A percentile compares a stretch with the other conserved stretches of the same genome.
Conservation (phyloP, 2,888 invertebrate genomes). For the Galerucella nymphaeae region DNA sequence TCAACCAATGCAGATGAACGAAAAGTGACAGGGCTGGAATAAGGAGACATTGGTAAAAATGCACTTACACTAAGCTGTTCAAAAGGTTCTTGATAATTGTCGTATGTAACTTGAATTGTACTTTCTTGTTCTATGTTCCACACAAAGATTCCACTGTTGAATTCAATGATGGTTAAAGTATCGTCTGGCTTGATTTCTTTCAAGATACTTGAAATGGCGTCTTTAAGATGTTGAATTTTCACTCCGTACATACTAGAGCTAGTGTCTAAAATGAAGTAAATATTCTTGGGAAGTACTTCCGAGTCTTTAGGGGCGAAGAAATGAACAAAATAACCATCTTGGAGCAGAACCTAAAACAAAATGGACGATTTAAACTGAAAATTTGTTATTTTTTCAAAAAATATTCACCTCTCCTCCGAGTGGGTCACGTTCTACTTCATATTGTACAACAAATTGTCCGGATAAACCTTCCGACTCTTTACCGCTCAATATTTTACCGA, state of each 20-base stretch:
- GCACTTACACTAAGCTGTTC: slow-evolving; percentile 22
- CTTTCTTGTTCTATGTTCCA: slow-evolving; percentile 67
- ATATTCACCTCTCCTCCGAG: slow-evolving; percentile 38
- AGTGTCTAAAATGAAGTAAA: slow-evolving; percentile 67
- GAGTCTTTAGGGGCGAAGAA: slow-evolving; percentile 65
- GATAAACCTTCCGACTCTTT: slow-evolving; percentile 36
- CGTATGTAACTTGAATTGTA: slow-evolving; percentile 51
- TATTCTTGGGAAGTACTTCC: slow-evolving; percentile 62
- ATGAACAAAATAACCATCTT: slow-evolving; percentile 66
- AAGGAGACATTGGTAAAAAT: neutral
- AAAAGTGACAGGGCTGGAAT: no score
- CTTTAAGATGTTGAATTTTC: slow-evolving; percentile 64
- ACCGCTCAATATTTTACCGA: slow-evolving; percentile 26
- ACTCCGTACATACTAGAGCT: slow-evolving; percentile 67
- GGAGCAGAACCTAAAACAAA: slow-evolving; percentile 39
- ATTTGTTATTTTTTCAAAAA: no score
- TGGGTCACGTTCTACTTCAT: slow-evolving; percentile 39
- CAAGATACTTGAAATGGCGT: slow-evolving; percentile 73
- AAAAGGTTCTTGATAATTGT: slow-evolving; percentile 46
- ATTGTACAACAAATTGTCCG: slow-evolving; percentile 41
- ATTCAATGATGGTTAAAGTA: slow-evolving; percentile 76
- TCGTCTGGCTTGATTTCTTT: slow-evolving; percentile 71
- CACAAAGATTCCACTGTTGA: slow-evolving; percentile 67
- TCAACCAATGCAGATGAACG: no score
- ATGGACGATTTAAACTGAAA: no score